phyloP scores from a whole-genome alignment of 2,113 vertebrate genomes.

The Melozone crissalis region DNA sequence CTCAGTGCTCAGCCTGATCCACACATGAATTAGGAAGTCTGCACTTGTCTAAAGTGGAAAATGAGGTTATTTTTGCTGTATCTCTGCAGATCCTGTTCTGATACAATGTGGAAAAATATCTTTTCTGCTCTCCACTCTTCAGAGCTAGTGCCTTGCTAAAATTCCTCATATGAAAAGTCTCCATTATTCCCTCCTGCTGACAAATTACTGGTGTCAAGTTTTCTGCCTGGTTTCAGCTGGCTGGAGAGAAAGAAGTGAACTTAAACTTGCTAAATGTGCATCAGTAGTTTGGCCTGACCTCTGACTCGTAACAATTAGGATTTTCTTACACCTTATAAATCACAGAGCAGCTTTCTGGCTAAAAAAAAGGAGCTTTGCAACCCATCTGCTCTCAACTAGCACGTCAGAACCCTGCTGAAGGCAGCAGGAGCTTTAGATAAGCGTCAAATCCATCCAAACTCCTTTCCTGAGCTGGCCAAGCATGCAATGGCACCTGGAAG shows the following conservation, averaged over 20 bases:
- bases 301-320: not conserved
- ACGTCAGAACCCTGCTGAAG: not conserved
- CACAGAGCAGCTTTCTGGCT: not conserved
- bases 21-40: not conserved
- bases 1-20: not conserved
- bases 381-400: not conserved
- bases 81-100: not conserved
- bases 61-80: not conserved
- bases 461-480: not conserved
- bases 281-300: not conserved
- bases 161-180: not conserved
- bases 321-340: not conserved
- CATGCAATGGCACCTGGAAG: not conserved
- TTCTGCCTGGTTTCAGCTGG: not conserved
- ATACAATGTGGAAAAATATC: not conserved
- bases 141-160: not conserved
- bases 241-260: not conserved
- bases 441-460: not conserved
- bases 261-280: not conserved
- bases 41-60: not conserved
- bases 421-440: not conserved
- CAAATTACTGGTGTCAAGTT: not conserved
- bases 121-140: not conserved
- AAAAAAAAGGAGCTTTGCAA: not conserved
- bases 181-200: not conserved